Conservation (phyloP, 2,797 vertebrate species). For the Leptodactylus fallax region DNA sequence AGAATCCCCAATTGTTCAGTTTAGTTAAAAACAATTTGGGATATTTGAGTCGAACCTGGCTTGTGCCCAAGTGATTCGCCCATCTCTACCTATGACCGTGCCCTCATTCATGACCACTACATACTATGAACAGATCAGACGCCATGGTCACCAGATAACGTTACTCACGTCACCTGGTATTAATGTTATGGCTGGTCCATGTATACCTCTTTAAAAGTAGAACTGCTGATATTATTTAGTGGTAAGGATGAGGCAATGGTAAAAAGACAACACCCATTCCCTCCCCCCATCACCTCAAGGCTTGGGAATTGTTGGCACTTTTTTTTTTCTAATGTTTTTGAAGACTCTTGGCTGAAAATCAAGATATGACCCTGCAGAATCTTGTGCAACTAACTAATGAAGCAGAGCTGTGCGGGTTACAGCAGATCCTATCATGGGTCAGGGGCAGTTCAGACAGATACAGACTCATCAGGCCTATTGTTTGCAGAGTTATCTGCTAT, state of each 20-base stretch:
- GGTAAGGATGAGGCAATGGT: neutral
- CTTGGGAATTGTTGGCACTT: neutral
- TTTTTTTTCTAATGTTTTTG: neutral
- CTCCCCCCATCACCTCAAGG: neutral
- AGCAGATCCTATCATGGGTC: neutral
- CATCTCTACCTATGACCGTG: too few species aligned
- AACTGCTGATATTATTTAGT: neutral
- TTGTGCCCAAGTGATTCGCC: too few species aligned
- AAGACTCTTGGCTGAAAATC: neutral
- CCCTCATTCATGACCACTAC: too few species aligned
- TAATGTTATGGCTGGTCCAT: too few species aligned
- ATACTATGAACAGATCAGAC: too few species aligned
- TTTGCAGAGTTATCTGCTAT: neutral
- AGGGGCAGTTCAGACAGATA: neutral
- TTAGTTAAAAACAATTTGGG: too few species aligned
- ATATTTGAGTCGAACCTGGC: too few species aligned
- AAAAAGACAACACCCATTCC: too few species aligned
- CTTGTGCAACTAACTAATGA: neutral
- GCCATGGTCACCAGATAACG: too few species aligned
- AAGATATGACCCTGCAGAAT: constrained; percentile 17
- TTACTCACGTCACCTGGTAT: too few species aligned
- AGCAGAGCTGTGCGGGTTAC: neutral
- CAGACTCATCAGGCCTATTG: neutral
- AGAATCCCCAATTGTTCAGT: too few species aligned
- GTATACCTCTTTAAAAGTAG: too few species aligned